These are phyloP conservation scores for Carlito syrichta DNA, from an alignment of 2,113 vertebrate species.

Conservation along the genomic window DNA sequence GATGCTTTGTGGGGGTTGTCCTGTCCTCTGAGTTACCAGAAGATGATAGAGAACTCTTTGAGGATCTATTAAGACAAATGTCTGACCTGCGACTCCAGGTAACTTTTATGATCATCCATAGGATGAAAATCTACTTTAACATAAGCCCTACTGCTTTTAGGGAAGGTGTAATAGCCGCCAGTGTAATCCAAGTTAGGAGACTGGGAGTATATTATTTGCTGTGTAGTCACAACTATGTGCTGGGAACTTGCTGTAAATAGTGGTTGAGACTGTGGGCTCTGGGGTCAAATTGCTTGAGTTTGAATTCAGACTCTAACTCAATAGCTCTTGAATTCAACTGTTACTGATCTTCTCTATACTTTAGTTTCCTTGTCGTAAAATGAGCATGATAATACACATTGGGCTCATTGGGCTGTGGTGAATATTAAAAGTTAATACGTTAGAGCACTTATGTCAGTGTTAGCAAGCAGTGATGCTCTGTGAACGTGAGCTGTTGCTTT, in stretches of 20 bases:
- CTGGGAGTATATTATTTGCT: background rate
- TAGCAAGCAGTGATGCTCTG: background rate
- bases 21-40: slow-evolving; percentile 93
- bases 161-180: background rate
- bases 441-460: background rate
- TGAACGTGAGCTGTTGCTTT: background rate
- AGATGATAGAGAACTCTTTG: slow-evolving; percentile 88
- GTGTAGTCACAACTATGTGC: background rate
- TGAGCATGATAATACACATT: background rate
- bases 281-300: background rate
- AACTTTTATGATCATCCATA: background rate
- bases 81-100: slow-evolving; percentile 97
- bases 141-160: background rate
- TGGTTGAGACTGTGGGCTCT: background rate
- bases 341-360: background rate
- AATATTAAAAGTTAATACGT: background rate
- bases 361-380: background rate
- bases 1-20: slow-evolving; percentile 95
- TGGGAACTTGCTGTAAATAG: background rate
- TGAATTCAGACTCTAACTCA: background rate
- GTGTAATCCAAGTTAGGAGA: background rate
- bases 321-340: background rate
- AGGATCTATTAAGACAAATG: slow-evolving; percentile 93
- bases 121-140: background rate
- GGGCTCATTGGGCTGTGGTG: background rate